Evolutionary conservation across 2,113 vertebrate genomes (phyloP), one percentile per base, ranked within the genome.

Genomic region (Phrynosoma platyrhinos): DNA sequence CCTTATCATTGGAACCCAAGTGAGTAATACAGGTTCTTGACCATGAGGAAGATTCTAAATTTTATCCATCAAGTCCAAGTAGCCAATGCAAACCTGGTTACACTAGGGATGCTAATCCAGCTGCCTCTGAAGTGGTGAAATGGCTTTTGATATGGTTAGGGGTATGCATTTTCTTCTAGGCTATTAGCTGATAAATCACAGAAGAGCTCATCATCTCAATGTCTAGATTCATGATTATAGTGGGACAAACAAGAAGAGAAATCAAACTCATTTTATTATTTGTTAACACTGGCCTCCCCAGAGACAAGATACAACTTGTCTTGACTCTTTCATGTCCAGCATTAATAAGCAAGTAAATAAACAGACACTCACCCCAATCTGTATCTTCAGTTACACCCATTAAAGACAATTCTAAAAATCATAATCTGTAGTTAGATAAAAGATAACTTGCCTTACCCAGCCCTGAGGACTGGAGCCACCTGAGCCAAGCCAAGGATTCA

Each of bases 401-500:
- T 78, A 30, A n/a, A 47, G n/a, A 64, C 55, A 47, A 77, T 62
- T 76, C 55, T 85, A 42, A 85, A 85, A 30, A 68, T 77, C 14
- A 40, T 32, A 36, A 21, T 14, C 55, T 52, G 62, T 42, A 7
- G 58, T 86, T 75, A 66, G 75, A 52, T 27, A 32, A 12, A 52
- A 32, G 23, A 53, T 64, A 69, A 27, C 20, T 53, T 23, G n/a
- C 16, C 66, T 30, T 86, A 47, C 76, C 76, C n/a, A 86, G 64
- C 64, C 76, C 64, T 86, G 30, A 79, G 85, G n/a, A 36, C 76
- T 2, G 7, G 62, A 76, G 84, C 23, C 71, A 36, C 52, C 32
- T 36, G 53, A 32, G 40, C 47, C 69, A 62, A 85, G 42, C 66
- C 72, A 76, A 32, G 25, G 55, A 75, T 85, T 42, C n/a, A 68